Evolutionary conservation across 1,140 invertebrate species (phyloP).

Genomic region (Drosophila elegans): DNA sequence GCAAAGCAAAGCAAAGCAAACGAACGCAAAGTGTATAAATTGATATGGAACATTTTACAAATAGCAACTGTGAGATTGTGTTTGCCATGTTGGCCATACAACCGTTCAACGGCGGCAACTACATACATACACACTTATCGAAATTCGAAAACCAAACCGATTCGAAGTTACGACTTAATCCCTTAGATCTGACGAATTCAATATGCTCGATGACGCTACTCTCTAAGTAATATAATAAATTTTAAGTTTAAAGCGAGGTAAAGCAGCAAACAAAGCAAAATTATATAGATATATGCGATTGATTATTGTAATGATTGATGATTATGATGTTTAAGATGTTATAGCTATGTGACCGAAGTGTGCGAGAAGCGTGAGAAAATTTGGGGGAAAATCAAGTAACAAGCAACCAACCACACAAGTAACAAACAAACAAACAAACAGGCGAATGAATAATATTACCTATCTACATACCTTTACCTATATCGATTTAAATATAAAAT

Average conservation of each 20-base stretch:
- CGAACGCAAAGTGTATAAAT: constrained; percentile 42
- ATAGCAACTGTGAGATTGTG: constrained; percentile 70
- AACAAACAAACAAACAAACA: constrained; percentile 76
- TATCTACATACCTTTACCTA: constrained; percentile 83
- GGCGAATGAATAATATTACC: constrained; percentile 82
- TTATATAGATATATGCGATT: constrained; percentile 64
- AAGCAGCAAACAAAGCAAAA: constrained; percentile 66
- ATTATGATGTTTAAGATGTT: constrained; percentile 81
- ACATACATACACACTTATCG: constrained; percentile 39
- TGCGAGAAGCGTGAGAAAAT: constrained; percentile 55
- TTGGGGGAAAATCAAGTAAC: constrained; percentile 55
- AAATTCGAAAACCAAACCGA: constrained; percentile 20
- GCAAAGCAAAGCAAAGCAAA: constrained; percentile 20
- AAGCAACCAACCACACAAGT: constrained; percentile 68
- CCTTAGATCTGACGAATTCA: constrained; percentile 79
- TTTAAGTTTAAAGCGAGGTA: constrained; percentile 76
- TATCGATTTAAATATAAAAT: constrained; percentile 77
- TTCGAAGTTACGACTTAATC: constrained; percentile 41
- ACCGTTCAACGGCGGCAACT: constrained; percentile 61
- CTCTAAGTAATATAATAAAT: constrained; percentile 79
- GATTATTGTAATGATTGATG: constrained; percentile 74
- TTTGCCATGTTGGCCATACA: constrained; percentile 59
- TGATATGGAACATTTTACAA: constrained; percentile 56
- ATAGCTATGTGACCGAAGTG: constrained; percentile 77
- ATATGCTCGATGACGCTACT: constrained; percentile 83